phyloP scores from a whole-genome alignment of 2,888 invertebrate species.

The Lycocerus yunnanus region DNA sequence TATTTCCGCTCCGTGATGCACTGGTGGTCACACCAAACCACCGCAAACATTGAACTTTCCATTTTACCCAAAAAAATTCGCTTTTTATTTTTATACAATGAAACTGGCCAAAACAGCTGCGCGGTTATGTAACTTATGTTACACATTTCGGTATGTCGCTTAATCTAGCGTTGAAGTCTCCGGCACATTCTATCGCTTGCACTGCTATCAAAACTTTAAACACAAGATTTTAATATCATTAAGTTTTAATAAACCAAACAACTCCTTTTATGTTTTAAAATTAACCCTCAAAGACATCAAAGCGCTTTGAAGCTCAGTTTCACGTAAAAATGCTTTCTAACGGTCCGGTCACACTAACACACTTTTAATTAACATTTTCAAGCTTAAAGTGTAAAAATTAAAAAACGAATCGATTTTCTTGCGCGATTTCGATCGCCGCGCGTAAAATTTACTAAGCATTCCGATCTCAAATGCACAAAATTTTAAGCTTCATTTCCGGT shows the following conservation, averaged over 20 bases:
- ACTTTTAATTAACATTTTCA: neutral
- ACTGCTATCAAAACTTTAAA: neutral
- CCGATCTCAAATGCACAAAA: too few species aligned
- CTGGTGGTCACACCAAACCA: too few species aligned
- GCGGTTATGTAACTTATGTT: neutral
- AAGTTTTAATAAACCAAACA: neutral
- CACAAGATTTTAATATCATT: neutral
- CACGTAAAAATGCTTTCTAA: neutral
- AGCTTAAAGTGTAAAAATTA: neutral
- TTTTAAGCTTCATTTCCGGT: too few species aligned
- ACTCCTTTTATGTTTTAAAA: neutral
- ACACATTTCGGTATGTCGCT: neutral
- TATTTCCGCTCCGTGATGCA: too few species aligned
- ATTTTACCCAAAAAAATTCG: neutral
- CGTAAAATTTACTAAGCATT: too few species aligned
- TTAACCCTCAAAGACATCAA: neutral
- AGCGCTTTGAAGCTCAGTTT: neutral
- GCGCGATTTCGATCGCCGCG: too few species aligned
- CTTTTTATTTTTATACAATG: neutral
- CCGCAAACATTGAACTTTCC: neutral
- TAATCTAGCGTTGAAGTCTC: neutral
- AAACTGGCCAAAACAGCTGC: neutral
- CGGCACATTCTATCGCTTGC: neutral
- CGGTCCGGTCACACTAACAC: neutral
- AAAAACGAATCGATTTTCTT: too few species aligned